Evolutionary conservation across 2,797 vertebrate species (phyloP), one percentile per base, ranked within the genome.

Genomic region (Eleutherodactylus coqui): DNA sequence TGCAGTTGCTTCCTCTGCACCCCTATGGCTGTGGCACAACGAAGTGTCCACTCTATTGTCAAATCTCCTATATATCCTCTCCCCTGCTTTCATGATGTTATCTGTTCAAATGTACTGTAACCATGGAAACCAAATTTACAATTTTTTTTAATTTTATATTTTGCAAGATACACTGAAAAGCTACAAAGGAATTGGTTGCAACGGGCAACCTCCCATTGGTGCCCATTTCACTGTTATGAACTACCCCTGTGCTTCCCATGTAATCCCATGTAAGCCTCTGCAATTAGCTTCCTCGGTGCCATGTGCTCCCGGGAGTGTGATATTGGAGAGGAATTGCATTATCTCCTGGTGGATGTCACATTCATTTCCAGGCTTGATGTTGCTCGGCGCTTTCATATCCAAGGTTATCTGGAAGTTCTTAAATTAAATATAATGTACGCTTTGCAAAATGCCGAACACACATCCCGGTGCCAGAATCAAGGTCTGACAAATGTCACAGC

Each of bases 401-500:
- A 87, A 84, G 76, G 86, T 87, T 87, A 87, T 75, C 82, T 64
- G 77, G 29, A 58, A 75, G 45, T 64, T 80, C 82, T 17, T 75
- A 84, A 87, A 87, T 87, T 62, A 87, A 87, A 79, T 87, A 67
- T 64, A 84, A 49, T 75, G 69, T 84, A 75, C 69, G 43, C 14
- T 36, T 84, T 41, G 77, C 77, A 84, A 81, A 84, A 87, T 41
- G 41, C 45, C 47, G 34, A 83, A 73, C 64, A 64, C 81, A 51
- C 62, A 79, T 80, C 21, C 14, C n/a, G 21, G 19, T 41, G 70
- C 45, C 41, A 67, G 70, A 62, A 70, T 47, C 86, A 84, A 87
- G 86, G 82, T 84, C 82, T 87, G 86, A 84, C 55, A 84, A 84
- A 87, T 84, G 86, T 87, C 82, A 75, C 47, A 43, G 76, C 55